Conservation (phyloP, 1,140 invertebrate genomes). For the Drosophila orosa region DNA sequence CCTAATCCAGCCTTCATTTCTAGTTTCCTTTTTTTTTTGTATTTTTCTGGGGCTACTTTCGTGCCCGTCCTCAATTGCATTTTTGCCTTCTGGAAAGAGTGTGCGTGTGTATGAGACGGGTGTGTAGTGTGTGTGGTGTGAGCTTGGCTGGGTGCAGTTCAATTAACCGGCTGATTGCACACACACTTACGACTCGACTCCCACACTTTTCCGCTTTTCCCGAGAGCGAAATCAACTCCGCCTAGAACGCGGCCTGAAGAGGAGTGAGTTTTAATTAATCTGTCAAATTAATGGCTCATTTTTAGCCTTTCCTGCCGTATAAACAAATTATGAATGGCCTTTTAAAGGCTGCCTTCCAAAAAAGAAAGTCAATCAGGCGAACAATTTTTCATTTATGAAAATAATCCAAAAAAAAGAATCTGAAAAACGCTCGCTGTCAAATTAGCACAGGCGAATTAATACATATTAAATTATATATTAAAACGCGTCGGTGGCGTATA, state of each 20-base stretch:
- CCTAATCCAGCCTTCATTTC: background rate
- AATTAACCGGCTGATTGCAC: slow-evolving; percentile 78
- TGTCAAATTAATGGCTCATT: slow-evolving; percentile 62
- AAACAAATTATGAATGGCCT: slow-evolving; percentile 1
- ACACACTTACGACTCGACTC: slow-evolving; percentile 47
- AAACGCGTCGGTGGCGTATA: slow-evolving; percentile 4
- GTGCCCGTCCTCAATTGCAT: slow-evolving; percentile 23
- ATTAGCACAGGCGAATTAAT: slow-evolving; percentile 21
- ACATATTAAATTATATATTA: slow-evolving; percentile 18
- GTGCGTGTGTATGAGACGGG: slow-evolving; percentile 12
- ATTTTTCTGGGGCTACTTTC: slow-evolving; percentile 1
- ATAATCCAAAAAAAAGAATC: background rate
- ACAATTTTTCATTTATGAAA: slow-evolving; percentile 2
- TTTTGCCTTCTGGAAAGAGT: slow-evolving; percentile 11
- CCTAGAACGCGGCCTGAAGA: slow-evolving; percentile 16
- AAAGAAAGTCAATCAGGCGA: slow-evolving; percentile 27
- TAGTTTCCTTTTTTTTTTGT: background rate
- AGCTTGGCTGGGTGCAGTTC: slow-evolving; percentile 68
- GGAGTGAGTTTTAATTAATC: slow-evolving; percentile 61
- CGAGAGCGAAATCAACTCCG: slow-evolving; percentile 12
- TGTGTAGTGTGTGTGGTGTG: slow-evolving; percentile 31
- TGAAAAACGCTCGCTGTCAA: slow-evolving; percentile 19
- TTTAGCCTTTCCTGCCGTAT: slow-evolving; percentile 3
- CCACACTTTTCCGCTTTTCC: slow-evolving; percentile 24
- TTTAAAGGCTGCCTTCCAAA: slow-evolving; percentile 11